Evolutionary conservation across 2,113 vertebrate species (phyloP).

Genomic region (Cairina moschata): DNA sequence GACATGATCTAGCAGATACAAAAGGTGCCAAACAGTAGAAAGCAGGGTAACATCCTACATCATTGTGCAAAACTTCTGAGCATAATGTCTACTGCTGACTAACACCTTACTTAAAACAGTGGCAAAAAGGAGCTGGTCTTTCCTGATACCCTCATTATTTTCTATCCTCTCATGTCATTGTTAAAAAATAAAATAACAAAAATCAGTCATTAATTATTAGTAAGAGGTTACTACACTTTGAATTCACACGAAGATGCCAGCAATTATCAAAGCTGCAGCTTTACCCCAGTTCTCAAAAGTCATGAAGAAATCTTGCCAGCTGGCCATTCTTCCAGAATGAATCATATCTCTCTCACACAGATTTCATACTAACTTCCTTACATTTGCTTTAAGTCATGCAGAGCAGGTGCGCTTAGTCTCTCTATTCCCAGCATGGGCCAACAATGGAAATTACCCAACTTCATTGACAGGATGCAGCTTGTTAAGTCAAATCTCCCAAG

Average conservation of each 20-base stretch:
- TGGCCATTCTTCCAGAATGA: slow-evolving; percentile 82
- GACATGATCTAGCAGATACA: neutral
- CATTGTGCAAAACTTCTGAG: neutral
- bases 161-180: neutral
- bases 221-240: slow-evolving; percentile 58
- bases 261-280: slow-evolving; percentile 70
- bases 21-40: neutral
- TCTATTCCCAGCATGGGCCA: slow-evolving; percentile 83
- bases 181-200: neutral
- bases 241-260: slow-evolving; percentile 70
- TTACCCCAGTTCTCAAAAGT: slow-evolving; percentile 73
- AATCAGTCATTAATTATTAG: slow-evolving; percentile 52
- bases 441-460: slow-evolving; percentile 86
- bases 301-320: slow-evolving; percentile 82
- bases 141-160: neutral
- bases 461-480: slow-evolving; percentile 92
- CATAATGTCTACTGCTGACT: neutral
- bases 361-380: slow-evolving; percentile 89
- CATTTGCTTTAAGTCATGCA: slow-evolving; percentile 85
- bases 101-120: neutral
- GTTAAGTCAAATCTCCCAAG: slow-evolving; percentile 84
- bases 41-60: neutral
- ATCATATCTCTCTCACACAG: slow-evolving; percentile 90
- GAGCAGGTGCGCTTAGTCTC: slow-evolving; percentile 93
- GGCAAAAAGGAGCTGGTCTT: neutral